phyloP scores from a whole-genome alignment of 2,113 vertebrate species.

The Felis catus region DNA sequence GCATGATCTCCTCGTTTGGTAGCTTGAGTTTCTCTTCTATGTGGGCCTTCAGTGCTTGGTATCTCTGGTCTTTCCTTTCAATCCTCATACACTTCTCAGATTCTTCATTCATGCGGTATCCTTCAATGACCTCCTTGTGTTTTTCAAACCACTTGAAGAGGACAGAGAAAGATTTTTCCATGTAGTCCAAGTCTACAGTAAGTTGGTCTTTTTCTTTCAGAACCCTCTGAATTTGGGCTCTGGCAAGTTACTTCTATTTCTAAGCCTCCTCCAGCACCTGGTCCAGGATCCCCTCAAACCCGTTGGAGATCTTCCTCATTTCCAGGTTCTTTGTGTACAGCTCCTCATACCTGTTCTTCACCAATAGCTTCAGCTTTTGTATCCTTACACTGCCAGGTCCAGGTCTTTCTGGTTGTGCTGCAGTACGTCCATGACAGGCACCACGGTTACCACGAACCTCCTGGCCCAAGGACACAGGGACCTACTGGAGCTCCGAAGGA shows the following conservation, averaged over 20 bases:
- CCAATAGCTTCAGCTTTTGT: constrained; percentile 69
- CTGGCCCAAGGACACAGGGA: not conserved
- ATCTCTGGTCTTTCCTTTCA: constrained; percentile 90
- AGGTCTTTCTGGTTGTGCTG: constrained; percentile 90
- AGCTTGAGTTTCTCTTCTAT: constrained; percentile 89
- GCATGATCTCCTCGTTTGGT: constrained; percentile 88
- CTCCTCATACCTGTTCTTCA: constrained; percentile 83
- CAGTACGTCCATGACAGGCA: constrained; percentile 89
- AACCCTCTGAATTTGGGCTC: constrained; percentile 81
- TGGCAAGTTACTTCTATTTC: constrained; percentile 82
- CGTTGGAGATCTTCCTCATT: constrained; percentile 88
- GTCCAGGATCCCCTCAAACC: constrained; percentile 86
- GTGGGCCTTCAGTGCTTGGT: constrained; percentile 88
- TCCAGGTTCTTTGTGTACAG: constrained; percentile 83
- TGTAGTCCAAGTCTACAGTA: constrained; percentile 85
- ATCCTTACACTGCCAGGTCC: constrained; percentile 84
- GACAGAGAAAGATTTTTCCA: constrained; percentile 90
- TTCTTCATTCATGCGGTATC: constrained; percentile 91
- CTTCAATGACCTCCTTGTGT: constrained; percentile 88
- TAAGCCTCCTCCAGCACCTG: constrained; percentile 85
- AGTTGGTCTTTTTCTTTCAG: constrained; percentile 88
- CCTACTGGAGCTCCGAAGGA: constrained; percentile 76
- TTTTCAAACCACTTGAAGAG: constrained; percentile 91
- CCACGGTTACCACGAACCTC: constrained; percentile 58
- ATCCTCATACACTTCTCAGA: constrained; percentile 86